Percentiles rank a stretch among this genome's conserved stretches.
phyloP scores from a whole-genome alignment of 2,797 vertebrate species.

The Sebastes minor region DNA sequence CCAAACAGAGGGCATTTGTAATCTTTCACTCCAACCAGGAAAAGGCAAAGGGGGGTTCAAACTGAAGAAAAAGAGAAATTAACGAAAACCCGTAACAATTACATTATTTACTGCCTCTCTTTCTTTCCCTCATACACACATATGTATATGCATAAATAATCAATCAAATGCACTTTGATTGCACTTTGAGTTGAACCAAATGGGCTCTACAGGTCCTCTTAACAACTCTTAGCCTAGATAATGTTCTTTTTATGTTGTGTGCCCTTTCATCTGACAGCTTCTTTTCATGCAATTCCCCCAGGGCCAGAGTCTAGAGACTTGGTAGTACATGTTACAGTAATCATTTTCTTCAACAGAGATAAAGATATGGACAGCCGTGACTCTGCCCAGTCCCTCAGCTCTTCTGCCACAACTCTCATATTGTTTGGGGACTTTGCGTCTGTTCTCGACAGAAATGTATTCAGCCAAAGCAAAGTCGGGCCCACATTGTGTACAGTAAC shows the following conservation, averaged over 20 bases:
- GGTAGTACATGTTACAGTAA: conserved; percentile 63
- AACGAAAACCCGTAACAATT: not conserved
- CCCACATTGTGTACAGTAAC: conserved; percentile 43
- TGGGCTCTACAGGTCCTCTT: conserved; percentile 34
- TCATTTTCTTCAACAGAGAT: conserved; percentile 67
- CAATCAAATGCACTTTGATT: conserved; percentile 9
- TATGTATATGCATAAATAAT: not conserved
- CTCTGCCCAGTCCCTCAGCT: conserved; percentile 40
- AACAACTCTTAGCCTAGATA: conserved; percentile 59
- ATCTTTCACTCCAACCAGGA: conserved; percentile 43
- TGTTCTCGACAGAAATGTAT: conserved; percentile 60
- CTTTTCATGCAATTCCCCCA: conserved; percentile 61
- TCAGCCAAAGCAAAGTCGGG: conserved; percentile 50
- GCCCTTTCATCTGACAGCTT: conserved; percentile 72
- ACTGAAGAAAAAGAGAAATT: conserved; percentile 7
- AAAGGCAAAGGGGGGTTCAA: conserved; percentile 1
- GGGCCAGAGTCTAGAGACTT: conserved; percentile 58
- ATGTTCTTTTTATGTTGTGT: conserved; percentile 67
- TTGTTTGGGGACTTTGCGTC: conserved; percentile 71
- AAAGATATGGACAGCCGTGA: conserved; percentile 64
- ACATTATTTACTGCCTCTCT: not conserved
- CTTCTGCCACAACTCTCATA: conserved; percentile 50
- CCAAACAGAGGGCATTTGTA: conserved; percentile 31
- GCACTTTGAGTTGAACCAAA: conserved; percentile 26
- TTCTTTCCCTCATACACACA: not conserved